phyloP scores from a whole-genome alignment of 53 echinoderm and acorn worm genomes.

The Glandiceps talaboti region DNA sequence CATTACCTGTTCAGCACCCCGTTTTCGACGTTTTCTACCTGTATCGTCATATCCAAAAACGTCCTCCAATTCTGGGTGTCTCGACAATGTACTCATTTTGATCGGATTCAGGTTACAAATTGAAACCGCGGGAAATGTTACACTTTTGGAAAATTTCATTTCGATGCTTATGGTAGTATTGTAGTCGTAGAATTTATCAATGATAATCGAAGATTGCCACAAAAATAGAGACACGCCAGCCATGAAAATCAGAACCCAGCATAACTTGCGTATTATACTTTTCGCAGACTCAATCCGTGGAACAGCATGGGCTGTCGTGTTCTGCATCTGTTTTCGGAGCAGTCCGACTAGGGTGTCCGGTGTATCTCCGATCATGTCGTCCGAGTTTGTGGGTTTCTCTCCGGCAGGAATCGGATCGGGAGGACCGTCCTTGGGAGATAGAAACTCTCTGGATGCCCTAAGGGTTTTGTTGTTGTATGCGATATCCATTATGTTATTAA shows the following conservation, averaged over 20 bases:
- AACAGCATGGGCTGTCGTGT: not conserved
- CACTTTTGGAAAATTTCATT: not conserved
- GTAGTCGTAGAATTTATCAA: not conserved
- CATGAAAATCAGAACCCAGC: not conserved
- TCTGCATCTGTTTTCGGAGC: not conserved
- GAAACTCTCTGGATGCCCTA: no score
- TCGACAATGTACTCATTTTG: not conserved
- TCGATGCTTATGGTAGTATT: not conserved
- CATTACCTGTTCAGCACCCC: not conserved
- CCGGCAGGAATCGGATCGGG: no score
- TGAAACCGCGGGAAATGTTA: constrained; percentile 46
- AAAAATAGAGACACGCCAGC: not conserved
- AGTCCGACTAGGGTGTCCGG: not conserved
- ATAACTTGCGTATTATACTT: not conserved
- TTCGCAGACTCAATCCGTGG: not conserved
- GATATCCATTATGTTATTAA: no score
- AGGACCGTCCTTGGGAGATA: no score
- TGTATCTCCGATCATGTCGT: not conserved
- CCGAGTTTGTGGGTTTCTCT: no score
- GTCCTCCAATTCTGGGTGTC: not conserved
- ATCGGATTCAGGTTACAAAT: constrained; percentile 58
- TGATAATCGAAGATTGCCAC: not conserved
- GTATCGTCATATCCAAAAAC: not conserved
- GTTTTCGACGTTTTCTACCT: not conserved
- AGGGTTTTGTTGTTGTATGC: no score